A percentile compares a stretch with the other conserved stretches of the same genome.
phyloP scores from a whole-genome alignment of 2,797 vertebrate genomes.

The Perodicticus potto region DNA sequence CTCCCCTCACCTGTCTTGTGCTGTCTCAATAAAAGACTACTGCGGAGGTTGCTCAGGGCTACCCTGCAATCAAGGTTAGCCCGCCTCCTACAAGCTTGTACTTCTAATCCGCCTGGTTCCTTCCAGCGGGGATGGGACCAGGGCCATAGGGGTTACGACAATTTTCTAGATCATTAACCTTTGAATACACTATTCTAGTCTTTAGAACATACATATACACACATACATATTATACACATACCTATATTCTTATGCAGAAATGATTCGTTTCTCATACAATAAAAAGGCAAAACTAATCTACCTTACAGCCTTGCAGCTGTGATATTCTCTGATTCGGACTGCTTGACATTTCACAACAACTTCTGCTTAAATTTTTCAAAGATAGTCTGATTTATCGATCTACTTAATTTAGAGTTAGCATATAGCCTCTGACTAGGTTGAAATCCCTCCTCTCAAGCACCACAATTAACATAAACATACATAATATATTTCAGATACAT shows the following conservation, averaged over 20 bases:
- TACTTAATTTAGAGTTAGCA: background rate
- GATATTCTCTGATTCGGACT: conserved; percentile 15
- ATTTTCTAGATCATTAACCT: background rate
- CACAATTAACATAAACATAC: background rate
- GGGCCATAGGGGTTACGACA: no score
- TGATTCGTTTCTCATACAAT: conserved; percentile 7
- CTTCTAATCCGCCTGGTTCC: no score
- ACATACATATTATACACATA: background rate
- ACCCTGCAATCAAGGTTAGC: no score
- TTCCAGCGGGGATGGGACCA: no score
- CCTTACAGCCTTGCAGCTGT: background rate
- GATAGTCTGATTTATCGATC: background rate
- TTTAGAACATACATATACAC: background rate
- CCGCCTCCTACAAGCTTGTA: no score
- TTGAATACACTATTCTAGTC: background rate
- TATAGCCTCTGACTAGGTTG: background rate
- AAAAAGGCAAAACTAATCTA: background rate
- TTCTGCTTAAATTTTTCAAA: conserved; percentile 19
- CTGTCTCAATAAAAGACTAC: no score
- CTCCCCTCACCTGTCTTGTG: no score
- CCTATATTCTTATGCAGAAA: background rate
- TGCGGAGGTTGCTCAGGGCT: no score
- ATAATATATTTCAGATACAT: background rate
- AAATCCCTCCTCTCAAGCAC: background rate
- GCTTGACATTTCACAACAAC: background rate